Conservation (phyloP, 2,888 invertebrate species). For the Tigriopus californicus region DNA sequence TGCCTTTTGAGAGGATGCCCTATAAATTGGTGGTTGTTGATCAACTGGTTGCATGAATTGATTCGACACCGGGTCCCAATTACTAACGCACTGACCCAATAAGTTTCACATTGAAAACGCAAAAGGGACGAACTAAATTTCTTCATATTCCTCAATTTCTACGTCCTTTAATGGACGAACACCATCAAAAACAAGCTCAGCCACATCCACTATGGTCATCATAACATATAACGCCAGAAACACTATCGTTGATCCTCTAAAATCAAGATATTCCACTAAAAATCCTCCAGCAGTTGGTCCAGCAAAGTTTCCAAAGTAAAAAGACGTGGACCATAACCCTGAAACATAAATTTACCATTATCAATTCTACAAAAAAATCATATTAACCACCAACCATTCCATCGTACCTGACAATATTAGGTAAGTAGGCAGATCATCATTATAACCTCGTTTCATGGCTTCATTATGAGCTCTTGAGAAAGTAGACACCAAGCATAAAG, state of each 20-base stretch:
- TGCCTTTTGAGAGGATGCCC: no score
- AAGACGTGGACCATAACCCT: background rate
- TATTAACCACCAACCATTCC: background rate
- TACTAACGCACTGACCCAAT: no score
- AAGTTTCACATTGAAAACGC: no score
- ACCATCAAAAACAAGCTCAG: background rate
- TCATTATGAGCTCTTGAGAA: background rate
- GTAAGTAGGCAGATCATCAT: background rate
- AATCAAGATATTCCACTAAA: background rate
- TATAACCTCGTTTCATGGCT: background rate
- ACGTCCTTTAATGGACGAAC: no score
- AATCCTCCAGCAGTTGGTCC: background rate
- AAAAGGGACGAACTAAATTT: no score
- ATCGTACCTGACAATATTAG: background rate
- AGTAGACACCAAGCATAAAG: background rate
- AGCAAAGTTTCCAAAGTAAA: background rate
- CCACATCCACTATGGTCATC: background rate
- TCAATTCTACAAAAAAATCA: no score
- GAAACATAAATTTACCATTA: background rate
- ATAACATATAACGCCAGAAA: background rate
- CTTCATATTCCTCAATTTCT: no score
- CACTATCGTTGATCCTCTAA: background rate
- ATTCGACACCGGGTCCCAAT: no score
- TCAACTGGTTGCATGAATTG: no score
- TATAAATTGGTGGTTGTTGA: no score